These are phyloP conservation scores for Hypomecis atomaria DNA, from an alignment of 2,888 invertebrate genomes.

Conservation along the genomic window DNA sequence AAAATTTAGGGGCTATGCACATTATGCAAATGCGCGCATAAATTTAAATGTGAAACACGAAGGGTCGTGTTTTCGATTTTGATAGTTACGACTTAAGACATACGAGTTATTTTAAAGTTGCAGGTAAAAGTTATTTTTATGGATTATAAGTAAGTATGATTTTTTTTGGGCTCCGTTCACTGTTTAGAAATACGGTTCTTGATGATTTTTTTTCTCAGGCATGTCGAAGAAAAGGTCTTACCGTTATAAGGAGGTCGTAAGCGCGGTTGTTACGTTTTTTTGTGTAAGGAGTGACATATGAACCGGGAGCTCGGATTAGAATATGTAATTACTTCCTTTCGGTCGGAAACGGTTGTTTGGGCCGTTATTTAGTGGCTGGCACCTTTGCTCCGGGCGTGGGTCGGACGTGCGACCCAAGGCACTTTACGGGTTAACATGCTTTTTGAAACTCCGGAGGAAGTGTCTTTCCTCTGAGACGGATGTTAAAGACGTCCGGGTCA, in stretches of 20 bases:
- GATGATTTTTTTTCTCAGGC: conserved; percentile 79
- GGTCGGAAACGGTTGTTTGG: conserved; percentile 77
- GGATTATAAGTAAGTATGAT: conserved; percentile 74
- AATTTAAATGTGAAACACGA: conserved; percentile 71
- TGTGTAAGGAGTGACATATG: conserved; percentile 79
- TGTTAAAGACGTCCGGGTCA: conserved; percentile 1
- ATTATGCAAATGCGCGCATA: conserved; percentile 86
- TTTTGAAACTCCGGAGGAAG: conserved; percentile 27
- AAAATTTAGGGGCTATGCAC: conserved; percentile 84
- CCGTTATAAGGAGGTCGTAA: conserved; percentile 75
- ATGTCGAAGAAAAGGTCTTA: conserved; percentile 61
- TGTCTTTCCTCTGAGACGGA: conserved; percentile 7
- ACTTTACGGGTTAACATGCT: conserved; percentile 48
- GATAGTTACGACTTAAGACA: conserved; percentile 37
- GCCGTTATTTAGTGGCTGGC: conserved; percentile 66
- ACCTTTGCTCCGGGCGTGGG: conserved; percentile 56
- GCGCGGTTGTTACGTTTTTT: conserved; percentile 64
- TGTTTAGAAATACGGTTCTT: conserved; percentile 71
- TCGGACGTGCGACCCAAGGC: conserved; percentile 40
- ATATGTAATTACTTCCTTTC: conserved; percentile 85
- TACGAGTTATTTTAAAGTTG: conserved; percentile 54
- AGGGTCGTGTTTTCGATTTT: conserved; percentile 48
- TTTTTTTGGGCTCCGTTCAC: conserved; percentile 67
- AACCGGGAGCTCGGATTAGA: conserved; percentile 81
- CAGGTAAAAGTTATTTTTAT: conserved; percentile 59